Conservation (phyloP, 2,797 vertebrate genomes). For the Salmo trutta region DNA sequence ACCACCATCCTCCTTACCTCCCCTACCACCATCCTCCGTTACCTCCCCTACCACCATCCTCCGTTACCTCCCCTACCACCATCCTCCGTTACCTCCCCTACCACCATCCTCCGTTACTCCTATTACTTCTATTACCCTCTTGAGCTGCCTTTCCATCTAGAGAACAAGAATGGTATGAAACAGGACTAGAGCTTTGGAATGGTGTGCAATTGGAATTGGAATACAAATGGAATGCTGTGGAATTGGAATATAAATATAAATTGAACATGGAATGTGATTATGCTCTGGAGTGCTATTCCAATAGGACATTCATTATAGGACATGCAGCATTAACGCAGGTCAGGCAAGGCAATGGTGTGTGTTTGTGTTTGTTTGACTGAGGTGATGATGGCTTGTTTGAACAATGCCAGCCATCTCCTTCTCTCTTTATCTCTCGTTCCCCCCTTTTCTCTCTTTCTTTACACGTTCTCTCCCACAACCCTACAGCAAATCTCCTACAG, state of each 20-base stretch:
- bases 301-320: not conserved
- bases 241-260: not conserved
- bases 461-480: conserved; percentile 68
- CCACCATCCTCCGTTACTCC: conserved; percentile 18
- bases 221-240: not conserved
- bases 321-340: not conserved
- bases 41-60: conserved; percentile 9
- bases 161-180: not conserved
- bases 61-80: conserved; percentile 20
- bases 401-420: conserved; percentile 33
- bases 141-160: conserved; percentile 36
- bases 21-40: conserved; percentile 17
- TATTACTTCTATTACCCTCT: not conserved
- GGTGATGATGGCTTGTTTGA: conserved; percentile 46
- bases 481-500: conserved; percentile 47
- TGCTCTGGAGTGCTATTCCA: not conserved
- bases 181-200: not conserved
- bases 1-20: conserved; percentile 8
- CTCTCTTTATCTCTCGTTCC: conserved; percentile 34
- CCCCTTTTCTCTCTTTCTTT: conserved; percentile 27
- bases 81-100: conserved; percentile 14
- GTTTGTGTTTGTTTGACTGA: conserved; percentile 32
- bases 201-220: not conserved
- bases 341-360: not conserved
- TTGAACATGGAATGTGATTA: not conserved